A percentile compares a stretch with the other conserved stretches of the same genome.
phyloP scores from a whole-genome alignment of 2,888 invertebrate genomes.

The Neoascia interrupta region DNA sequence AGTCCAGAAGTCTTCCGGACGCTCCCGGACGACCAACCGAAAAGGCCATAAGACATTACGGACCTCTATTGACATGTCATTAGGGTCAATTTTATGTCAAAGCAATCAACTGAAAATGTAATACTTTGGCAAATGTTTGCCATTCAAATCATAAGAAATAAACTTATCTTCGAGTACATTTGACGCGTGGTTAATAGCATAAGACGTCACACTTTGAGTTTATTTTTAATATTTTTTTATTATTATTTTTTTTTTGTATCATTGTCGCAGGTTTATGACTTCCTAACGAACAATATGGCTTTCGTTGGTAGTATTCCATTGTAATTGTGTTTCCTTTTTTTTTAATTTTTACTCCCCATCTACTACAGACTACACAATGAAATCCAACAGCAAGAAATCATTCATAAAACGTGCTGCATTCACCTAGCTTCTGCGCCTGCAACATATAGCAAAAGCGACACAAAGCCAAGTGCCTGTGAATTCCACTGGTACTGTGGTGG shows the following conservation, averaged over 20 bases:
- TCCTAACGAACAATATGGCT: constrained; percentile 42
- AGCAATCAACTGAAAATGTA: too few relatives aligned
- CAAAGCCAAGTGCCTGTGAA: constrained; percentile 61
- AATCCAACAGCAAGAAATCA: constrained; percentile 33
- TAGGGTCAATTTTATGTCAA: too few relatives aligned
- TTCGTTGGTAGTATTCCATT: constrained; percentile 57
- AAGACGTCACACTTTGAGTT: constrained; percentile 49
- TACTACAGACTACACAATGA: too few relatives aligned
- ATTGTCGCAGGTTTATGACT: constrained; percentile 39
- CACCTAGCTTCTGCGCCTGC: neutral
- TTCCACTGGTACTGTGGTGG: constrained; percentile 37
- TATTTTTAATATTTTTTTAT: constrained; percentile 19
- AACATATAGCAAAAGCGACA: constrained; percentile 41
- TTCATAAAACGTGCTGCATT: constrained; percentile 54
- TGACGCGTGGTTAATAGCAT: constrained; percentile 67
- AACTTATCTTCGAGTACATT: too few relatives aligned
- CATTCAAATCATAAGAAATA: too few relatives aligned
- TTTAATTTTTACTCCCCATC: neutral
- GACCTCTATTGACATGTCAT: too few relatives aligned
- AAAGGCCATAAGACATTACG: too few relatives aligned
- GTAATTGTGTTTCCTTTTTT: constrained; percentile 63
- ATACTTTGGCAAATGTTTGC: too few relatives aligned
- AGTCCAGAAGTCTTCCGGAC: too few relatives aligned
- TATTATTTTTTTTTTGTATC: constrained; percentile 9
- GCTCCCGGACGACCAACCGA: too few relatives aligned